Evolutionary conservation across 2,113 vertebrate species (phyloP), one percentile per base, ranked within the genome.

Genomic region (Phalacrocorax pelagicus): DNA sequence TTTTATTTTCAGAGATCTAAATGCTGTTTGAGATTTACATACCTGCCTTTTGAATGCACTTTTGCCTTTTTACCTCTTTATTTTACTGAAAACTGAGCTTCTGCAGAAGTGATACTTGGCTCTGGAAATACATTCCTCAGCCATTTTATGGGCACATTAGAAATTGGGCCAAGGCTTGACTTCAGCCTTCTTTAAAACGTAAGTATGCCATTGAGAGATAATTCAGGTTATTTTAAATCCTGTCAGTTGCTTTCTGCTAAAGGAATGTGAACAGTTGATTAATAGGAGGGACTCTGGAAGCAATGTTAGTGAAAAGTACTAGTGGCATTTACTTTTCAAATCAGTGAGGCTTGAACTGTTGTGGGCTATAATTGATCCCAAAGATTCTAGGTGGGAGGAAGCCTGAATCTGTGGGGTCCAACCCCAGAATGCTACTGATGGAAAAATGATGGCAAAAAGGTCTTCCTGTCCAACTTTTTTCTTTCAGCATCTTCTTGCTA

Each of bases 141-240:
- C 16, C 11, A 8, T 90, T 90, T 93, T 73, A 81, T 44, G 44
- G 36, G 11, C 40, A 32, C 32, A 10, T 36, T 63, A 86, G 80
- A 91, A 92, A 61, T 1, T 57, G 36, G 12, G 40, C 36, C 57
- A 91, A 58, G 9, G 54, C 11, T 93, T 93, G 40, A 84, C 84
- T 86, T 88, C 75, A 94, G 62, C 15, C 47, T 89, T 78, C 40
- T 94, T 93, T 81, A 66, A 78, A 84, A 58, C 24, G 23, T 52
- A 52, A 88, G 27, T 61, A 21, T 1, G 2, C 47, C 57, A 44
- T 2, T 80, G 29, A 88, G 69, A 73, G 55, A 19, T 58, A 70
- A 72, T 59, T 55, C 26, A n/a, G 65, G 8, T 88, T 70, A 36
- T 81, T 90, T 86, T 59, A 84, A 91, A 63, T 40, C 55, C 58